Evolutionary conservation across 1,140 invertebrate species (phyloP), one percentile per base, ranked within the genome.

Genomic region (Dolichoris vasculosae): DNA sequence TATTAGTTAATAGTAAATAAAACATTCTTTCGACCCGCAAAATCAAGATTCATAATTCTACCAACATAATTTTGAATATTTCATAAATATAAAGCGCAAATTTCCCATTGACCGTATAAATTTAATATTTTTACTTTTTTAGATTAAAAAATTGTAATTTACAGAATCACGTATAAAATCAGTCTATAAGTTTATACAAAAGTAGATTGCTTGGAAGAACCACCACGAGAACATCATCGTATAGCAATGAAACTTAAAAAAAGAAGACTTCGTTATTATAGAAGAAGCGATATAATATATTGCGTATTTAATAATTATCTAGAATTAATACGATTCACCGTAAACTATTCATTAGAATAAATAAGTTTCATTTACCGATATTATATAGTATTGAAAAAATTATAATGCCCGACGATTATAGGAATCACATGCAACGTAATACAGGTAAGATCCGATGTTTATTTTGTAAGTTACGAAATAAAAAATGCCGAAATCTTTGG

Each of bases 401-500:
- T 20, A 71, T 82, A 82, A 82, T 82, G 80, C 80, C 80, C 80
- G 35, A 55, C 38, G 32, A 46, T 82, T 55, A 26, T 48, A 71
- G n/a, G 48, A 82, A 71, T 78, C 76, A 63, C 51, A 26, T 63
- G n/a, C 35, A 78, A 63, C 32, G 13, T 23, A 51, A 77, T 64
- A 79, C 7, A 77, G 46, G 15, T 59, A 63, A 64, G n/a, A 64
- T 32, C 35, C 38, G 51, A 59, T 20, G 59, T 67, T 23, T 59
- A 43, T 40, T 79, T 63, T n/a, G 32, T 79, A 80, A 67, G 35
- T 8, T 46, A 67, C 1, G 26, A 80, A 46, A 35, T 69, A 35
- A 51, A 71, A 71, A 38, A 82, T 71, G 79, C 64, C 79, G 43
- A 82, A 82, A 82, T 82, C 79, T 82, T 82, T 82, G 79, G 79